Conservation (phyloP, 2,797 vertebrate species). For the Macropus fuliginosus region DNA sequence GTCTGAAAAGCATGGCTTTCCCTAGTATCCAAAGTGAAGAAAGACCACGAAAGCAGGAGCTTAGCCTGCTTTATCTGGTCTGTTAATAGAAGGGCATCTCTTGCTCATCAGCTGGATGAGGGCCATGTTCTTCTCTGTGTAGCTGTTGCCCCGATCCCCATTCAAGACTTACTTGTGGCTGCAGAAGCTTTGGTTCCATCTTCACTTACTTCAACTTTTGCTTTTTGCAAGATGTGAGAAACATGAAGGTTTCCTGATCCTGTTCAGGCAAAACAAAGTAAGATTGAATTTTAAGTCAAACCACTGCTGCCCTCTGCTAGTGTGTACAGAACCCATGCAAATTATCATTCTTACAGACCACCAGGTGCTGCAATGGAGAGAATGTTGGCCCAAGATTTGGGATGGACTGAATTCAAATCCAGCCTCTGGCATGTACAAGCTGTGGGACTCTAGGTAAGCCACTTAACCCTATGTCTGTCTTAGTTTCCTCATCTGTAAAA, state of each 20-base stretch:
- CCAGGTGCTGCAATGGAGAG: neutral
- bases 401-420: neutral
- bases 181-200: slow-evolving; percentile 96
- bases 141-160: neutral
- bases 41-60: neutral
- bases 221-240: slow-evolving; percentile 93
- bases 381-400: neutral
- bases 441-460: neutral
- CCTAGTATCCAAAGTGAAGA: neutral
- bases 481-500: neutral
- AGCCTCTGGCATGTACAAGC: neutral
- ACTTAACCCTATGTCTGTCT: neutral
- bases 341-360: slow-evolving; percentile 3
- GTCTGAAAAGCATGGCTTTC: neutral
- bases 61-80: neutral
- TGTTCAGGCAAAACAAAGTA: slow-evolving; percentile 71
- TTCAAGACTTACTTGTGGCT: slow-evolving; percentile 90
- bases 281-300: neutral
- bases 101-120: accelerated
- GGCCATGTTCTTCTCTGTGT: accelerated
- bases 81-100: accelerated
- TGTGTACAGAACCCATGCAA: neutral
- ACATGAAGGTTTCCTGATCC: slow-evolving; percentile 89
- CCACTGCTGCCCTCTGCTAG: accelerated
- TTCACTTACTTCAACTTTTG: slow-evolving; percentile 96